Conservation (phyloP, 2,888 invertebrate species). For the Sthenelais limicola region DNA sequence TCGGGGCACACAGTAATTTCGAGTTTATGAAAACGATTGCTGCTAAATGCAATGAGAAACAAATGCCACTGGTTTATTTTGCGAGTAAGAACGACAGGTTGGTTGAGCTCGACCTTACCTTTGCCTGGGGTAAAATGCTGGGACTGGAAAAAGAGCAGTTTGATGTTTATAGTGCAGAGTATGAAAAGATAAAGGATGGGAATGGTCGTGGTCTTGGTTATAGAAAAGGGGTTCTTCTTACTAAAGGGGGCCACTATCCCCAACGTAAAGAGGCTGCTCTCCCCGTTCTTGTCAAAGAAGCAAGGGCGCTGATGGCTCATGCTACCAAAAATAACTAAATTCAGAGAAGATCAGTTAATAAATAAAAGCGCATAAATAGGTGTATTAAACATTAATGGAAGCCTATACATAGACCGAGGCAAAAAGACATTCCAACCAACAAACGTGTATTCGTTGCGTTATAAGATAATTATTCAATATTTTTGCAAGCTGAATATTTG, state of each 20-base stretch:
- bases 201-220: neutral
- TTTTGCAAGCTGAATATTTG: too few species aligned
- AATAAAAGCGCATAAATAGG: too few species aligned
- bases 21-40: neutral
- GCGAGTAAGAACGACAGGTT: constrained; percentile 20
- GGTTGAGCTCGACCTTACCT: constrained; percentile 16
- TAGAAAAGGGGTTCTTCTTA: neutral
- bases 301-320: neutral
- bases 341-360: too few species aligned
- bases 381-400: too few species aligned
- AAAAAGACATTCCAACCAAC: too few species aligned
- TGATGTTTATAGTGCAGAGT: constrained; percentile 15
- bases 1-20: constrained; percentile 12
- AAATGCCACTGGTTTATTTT: constrained; percentile 13
- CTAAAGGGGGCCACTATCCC: constrained; percentile 28
- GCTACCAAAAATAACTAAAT: too few species aligned
- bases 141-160: neutral
- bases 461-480: too few species aligned
- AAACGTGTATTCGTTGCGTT: too few species aligned
- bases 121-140: constrained; percentile 14
- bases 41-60: neutral
- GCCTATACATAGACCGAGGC: too few species aligned
- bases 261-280: constrained; percentile 22
- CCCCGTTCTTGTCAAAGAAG: neutral
- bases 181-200: neutral